Base-by-base conservation (phyloP, 2,113 vertebrate genomes). In the Acanthochromis polyacanthus region DNA sequence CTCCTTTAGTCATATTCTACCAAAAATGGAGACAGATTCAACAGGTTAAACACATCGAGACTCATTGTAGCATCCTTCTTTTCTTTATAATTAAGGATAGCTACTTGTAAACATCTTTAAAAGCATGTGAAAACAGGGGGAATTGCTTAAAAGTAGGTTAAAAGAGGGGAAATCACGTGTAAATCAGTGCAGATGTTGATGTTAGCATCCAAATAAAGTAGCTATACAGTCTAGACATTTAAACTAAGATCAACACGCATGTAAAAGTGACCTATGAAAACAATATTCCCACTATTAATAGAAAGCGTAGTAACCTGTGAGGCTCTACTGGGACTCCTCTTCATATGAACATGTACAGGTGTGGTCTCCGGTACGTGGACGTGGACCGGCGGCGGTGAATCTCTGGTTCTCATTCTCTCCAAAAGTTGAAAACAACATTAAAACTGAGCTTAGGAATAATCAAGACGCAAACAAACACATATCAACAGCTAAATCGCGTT, bases 311-410 rank as follows among this genome's bases (percentile, higher is more conserved):
- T 75, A 15, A 93, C 91, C 90, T 95, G 91, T 1, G 67, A 19
- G 0, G 59, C 68, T 56, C 25, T 83, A 82, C 77, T 93, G 83
- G 95, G 95, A 89, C 95, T 95, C 93, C 96, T 98, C 94, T 95
- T 97, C 90, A 97, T 95, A 75, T 99, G 96, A 28, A 98, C 97
- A 58, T 99, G 96, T 68, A 99, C 95, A 71, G 97, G 96, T 61
- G 96, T 98, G 74, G 94, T 96, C 88, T 97, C 97, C 92, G 96
- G 94, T 88, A 98, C 95, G 16, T 99, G 98, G 88, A 99, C 96
- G 69, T 99, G 98, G 89, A 98, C 94, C 50, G 96, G 96, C 40
- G 96, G 95, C 79, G 96, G 94, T 38, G 95, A 92, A 78, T 95
- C 95, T 66, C 95, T 94, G 69, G 94, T 96, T 94, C 95, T 98